Percentiles rank a stretch among this genome's conserved stretches.
phyloP scores from a whole-genome alignment of 2,113 vertebrate genomes.

The Pterocles gutturalis region DNA sequence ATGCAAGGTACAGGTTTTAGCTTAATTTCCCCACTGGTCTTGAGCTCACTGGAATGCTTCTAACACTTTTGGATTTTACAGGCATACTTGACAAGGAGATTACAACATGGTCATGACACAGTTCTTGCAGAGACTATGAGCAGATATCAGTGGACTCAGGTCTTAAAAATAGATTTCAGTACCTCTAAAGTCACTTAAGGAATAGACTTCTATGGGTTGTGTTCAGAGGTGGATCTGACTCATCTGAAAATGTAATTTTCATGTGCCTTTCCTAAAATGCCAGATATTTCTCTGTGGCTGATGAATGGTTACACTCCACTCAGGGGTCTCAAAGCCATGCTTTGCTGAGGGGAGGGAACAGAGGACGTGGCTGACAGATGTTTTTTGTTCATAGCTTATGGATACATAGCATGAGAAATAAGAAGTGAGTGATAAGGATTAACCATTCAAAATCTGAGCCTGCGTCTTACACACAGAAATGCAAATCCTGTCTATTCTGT shows the following conservation, averaged over 20 bases:
- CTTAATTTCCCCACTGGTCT: not conserved
- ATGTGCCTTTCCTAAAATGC: conserved; percentile 56
- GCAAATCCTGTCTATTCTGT: not conserved
- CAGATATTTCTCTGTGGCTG: not conserved
- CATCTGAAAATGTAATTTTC: conserved; percentile 18
- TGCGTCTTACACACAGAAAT: not conserved
- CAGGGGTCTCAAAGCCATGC: not conserved
- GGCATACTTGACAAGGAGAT: conserved; percentile 7
- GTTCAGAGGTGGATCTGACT: not conserved
- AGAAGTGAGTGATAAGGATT: conserved; percentile 5
- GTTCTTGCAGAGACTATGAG: conserved; percentile 44
- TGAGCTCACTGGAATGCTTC: conserved; percentile 38
- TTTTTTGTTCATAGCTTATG: not conserved
- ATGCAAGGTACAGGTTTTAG: conserved; percentile 6
- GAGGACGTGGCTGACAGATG: not conserved
- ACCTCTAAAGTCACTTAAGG: not conserved
- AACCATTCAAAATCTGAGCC: conserved; percentile 6
- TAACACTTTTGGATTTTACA: conserved; percentile 11
- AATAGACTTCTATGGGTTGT: not conserved
- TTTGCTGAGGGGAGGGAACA: not conserved
- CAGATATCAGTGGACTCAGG: conserved; percentile 35
- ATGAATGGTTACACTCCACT: not conserved
- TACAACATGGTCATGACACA: not conserved
- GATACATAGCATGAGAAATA: not conserved
- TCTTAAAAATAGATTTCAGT: conserved; percentile 32